These are phyloP conservation scores for Dicaeum eximium DNA, from an alignment of 2,113 vertebrate species.

Conservation along the genomic window DNA sequence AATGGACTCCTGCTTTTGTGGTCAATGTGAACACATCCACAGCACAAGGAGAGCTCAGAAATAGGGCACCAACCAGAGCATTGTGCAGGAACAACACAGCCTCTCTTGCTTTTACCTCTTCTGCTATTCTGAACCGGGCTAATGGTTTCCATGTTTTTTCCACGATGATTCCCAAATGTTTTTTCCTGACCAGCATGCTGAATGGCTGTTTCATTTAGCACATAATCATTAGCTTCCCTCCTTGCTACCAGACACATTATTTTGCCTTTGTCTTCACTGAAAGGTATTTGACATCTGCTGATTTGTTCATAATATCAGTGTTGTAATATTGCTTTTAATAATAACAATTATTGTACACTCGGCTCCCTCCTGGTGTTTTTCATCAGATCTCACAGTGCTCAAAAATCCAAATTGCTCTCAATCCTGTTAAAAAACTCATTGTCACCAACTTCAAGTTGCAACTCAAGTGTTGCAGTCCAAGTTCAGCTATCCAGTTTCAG, in stretches of 20 bases:
- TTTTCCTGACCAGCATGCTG: slow-evolving; percentile 42
- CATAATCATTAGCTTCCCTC: slow-evolving; percentile 42
- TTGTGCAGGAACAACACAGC: rapidly evolving
- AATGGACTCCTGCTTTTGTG: background rate
- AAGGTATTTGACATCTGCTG: slow-evolving; percentile 46
- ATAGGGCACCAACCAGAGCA: background rate
- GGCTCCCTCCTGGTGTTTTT: background rate
- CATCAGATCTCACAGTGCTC: background rate
- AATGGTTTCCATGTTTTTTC: slow-evolving; percentile 63
- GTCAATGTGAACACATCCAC: background rate
- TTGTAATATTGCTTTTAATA: background rate
- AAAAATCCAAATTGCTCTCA: background rate
- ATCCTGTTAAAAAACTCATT: background rate
- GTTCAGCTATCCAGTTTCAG: background rate
- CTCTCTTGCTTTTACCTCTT: background rate
- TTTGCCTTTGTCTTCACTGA: slow-evolving; percentile 15
- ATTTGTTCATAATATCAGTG: background rate
- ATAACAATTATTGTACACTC: background rate
- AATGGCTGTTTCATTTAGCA: slow-evolving; percentile 61
- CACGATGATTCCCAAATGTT: slow-evolving; percentile 56
- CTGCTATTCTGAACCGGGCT: background rate
- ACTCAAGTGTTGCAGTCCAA: background rate
- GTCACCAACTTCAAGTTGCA: background rate
- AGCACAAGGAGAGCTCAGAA: background rate
- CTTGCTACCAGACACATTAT: slow-evolving; percentile 32